phyloP scores from a whole-genome alignment of 2,888 invertebrate genomes.

The Calameuta idolon region DNA sequence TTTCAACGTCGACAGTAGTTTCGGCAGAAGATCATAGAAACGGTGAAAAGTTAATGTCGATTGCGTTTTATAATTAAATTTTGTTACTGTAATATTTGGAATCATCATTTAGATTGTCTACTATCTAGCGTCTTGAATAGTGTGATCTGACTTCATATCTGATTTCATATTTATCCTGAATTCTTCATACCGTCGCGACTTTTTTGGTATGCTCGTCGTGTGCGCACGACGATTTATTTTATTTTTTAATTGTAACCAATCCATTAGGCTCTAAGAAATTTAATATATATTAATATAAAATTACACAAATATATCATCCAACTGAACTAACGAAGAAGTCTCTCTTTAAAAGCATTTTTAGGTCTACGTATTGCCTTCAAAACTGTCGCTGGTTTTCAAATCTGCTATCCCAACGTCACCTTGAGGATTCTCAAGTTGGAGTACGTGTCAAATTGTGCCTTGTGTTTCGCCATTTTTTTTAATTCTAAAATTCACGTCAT shows the following conservation, averaged over 20 bases:
- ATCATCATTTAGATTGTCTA: neutral
- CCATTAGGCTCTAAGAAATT: slow-evolving; percentile 56
- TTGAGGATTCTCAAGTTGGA: neutral
- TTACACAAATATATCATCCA: slow-evolving; percentile 43
- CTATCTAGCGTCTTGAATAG: slow-evolving; percentile 15
- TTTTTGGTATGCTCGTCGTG: neutral
- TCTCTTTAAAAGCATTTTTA: neutral
- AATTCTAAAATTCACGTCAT: neutral
- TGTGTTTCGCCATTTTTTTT: neutral
- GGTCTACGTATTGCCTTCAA: neutral
- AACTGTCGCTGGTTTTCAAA: too few relatives aligned
- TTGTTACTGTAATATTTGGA: neutral
- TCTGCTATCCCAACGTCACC: neutral
- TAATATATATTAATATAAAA: slow-evolving; percentile 53
- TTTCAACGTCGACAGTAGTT: neutral
- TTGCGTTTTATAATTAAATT: neutral
- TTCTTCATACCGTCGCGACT: neutral
- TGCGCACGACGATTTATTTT: neutral
- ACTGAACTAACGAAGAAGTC: slow-evolving; percentile 31
- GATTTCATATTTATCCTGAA: slow-evolving; percentile 21
- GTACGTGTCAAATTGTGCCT: neutral
- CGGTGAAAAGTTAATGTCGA: neutral
- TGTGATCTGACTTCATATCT: slow-evolving; percentile 33
- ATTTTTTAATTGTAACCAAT: slow-evolving; percentile 46
- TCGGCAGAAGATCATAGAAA: neutral